phyloP scores from a whole-genome alignment of 1,140 invertebrate species.

The Drosophila punjabiensis region DNA sequence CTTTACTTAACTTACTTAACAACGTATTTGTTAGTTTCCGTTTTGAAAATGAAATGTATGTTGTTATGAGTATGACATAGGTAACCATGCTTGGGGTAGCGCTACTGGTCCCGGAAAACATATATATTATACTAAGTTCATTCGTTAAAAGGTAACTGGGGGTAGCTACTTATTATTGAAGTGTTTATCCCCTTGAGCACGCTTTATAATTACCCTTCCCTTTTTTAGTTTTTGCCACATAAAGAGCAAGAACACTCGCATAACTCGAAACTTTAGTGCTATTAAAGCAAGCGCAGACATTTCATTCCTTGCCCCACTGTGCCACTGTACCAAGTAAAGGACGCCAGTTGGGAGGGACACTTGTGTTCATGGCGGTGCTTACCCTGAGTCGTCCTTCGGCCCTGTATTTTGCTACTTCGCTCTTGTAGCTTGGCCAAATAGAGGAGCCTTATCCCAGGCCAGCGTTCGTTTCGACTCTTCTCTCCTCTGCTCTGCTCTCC shows the following conservation, averaged over 20 bases:
- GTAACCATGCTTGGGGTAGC: no score
- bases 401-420: conserved; percentile 14
- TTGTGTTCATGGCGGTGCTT: conserved; percentile 29
- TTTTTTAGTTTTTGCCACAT: neutral
- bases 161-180: no score
- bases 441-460: neutral
- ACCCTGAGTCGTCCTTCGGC: conserved; percentile 7
- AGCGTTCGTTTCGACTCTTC: neutral
- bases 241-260: neutral
- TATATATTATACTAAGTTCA: no score
- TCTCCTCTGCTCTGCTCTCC: no score
- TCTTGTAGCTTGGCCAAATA: conserved; percentile 21
- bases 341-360: conserved; percentile 19
- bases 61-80: no score
- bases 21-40: no score
- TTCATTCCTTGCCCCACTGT: conserved; percentile 14
- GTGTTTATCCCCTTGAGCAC: no score
- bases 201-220: neutral
- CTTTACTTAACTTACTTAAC: no score
- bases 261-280: conserved; percentile 1
- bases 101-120: no score
- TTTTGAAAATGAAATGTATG: no score
- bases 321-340: no score
- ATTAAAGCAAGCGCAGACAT: conserved; percentile 3
- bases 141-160: no score